A percentile compares a stretch with the other conserved stretches of the same genome.
Conservation (phyloP, 2,113 vertebrate genomes). For the Sinocyclocheilus anophthalmus region DNA sequence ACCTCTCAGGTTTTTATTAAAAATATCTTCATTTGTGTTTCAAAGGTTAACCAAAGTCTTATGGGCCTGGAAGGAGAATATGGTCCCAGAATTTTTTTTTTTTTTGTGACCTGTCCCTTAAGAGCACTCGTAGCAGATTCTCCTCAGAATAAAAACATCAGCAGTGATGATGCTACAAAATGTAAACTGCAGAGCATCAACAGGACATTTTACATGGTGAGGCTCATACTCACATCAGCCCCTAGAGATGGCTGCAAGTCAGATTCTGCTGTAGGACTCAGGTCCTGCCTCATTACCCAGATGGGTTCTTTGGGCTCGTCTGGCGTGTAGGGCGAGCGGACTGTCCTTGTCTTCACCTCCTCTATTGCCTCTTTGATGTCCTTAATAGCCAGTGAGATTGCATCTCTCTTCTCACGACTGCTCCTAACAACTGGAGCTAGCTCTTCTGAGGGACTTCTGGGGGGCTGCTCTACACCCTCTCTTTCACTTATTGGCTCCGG, state of each 20-base stretch:
- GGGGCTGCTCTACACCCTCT: conserved; percentile 65
- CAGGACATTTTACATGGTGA: not conserved
- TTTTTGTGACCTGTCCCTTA: not conserved
- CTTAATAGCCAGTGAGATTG: conserved; percentile 94
- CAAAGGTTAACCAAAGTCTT: not conserved
- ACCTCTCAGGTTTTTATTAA: not conserved
- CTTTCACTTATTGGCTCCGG: conserved; percentile 46
- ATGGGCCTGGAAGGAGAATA: not conserved
- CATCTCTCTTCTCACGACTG: conserved; percentile 89
- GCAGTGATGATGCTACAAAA: not conserved
- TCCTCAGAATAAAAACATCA: not conserved
- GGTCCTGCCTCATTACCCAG: conserved; percentile 97
- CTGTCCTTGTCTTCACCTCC: conserved; percentile 94
- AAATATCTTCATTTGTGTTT: not conserved
- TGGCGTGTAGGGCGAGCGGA: conserved; percentile 95
- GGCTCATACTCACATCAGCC: conserved; percentile 86
- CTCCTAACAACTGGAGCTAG: conserved; percentile 70
- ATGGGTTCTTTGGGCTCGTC: conserved; percentile 96
- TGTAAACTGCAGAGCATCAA: not conserved
- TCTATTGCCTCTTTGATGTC: conserved; percentile 98
- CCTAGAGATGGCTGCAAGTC: conserved; percentile 84
- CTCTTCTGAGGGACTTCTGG: conserved; percentile 68
- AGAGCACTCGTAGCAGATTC: not conserved
- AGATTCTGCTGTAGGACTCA: conserved; percentile 88
- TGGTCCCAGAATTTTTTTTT: not conserved